Conservation (phyloP, 64 coral and sea anemone genomes). For the Porites australiensis region DNA sequence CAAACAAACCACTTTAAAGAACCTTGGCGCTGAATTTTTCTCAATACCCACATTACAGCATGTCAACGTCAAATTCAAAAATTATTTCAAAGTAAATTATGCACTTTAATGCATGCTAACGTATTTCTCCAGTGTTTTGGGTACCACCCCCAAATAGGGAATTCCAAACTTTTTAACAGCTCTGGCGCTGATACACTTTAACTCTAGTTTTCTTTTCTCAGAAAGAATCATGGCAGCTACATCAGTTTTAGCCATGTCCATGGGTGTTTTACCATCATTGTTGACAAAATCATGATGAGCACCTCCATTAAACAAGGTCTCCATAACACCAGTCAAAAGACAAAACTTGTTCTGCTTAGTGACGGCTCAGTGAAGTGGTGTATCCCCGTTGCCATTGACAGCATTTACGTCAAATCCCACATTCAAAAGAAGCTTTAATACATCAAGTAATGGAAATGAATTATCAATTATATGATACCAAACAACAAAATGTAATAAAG, state of each 20-base stretch:
- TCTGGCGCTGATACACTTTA: no score
- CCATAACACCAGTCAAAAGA: conserved; percentile 18
- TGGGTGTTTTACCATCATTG: conserved; percentile 20
- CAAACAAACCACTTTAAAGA: no score
- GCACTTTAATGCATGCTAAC: no score
- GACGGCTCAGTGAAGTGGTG: conserved; percentile 13
- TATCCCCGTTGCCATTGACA: conserved; percentile 40
- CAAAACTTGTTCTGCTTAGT: not conserved
- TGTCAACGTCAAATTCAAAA: no score
- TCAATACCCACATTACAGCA: no score
- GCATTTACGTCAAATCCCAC: conserved; percentile 39
- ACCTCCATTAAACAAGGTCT: conserved; percentile 12
- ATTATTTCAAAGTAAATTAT: no score
- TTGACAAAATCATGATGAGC: conserved; percentile 20
- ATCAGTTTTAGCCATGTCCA: not conserved
- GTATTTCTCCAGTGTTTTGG: no score
- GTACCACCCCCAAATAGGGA: no score
- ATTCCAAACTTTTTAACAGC: no score
- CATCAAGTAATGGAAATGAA: conserved; percentile 10
- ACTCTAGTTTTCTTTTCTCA: no score
- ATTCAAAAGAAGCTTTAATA: conserved; percentile 18
- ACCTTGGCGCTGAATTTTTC: no score
- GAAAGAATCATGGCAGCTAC: conserved; percentile 13
- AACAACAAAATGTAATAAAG: not conserved
- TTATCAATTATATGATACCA: not conserved